Conservation (phyloP, 92 coral and sea anemone species). For the Paragorgia papillata region DNA sequence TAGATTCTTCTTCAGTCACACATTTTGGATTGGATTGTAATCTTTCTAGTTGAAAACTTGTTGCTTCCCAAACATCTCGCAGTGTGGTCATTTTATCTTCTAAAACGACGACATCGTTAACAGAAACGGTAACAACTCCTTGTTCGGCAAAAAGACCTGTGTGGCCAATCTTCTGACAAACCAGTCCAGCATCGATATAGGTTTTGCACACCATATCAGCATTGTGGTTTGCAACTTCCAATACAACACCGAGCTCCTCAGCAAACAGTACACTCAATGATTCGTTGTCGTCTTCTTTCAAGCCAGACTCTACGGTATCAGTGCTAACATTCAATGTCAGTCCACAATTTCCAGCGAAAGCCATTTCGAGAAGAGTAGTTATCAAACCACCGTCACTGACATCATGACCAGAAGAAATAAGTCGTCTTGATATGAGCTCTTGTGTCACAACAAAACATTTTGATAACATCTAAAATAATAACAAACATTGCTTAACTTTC, state of each 20-base stretch:
- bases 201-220: constrained; percentile 63
- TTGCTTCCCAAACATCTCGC: constrained; percentile 96
- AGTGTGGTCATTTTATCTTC: constrained; percentile 87
- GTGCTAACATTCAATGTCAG: constrained; percentile 58
- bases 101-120: constrained; percentile 72
- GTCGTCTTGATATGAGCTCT: constrained; percentile 65
- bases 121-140: constrained; percentile 65
- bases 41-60: constrained; percentile 92
- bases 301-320: constrained; percentile 22
- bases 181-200: constrained; percentile 60
- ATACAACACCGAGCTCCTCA: constrained; percentile 88
- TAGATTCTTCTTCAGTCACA: constrained; percentile 80
- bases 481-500: not conserved
- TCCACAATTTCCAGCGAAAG: constrained; percentile 95
- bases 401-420: constrained; percentile 87
- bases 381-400: constrained; percentile 94
- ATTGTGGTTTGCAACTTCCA: constrained; percentile 71
- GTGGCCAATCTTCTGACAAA: constrained; percentile 74
- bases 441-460: constrained; percentile 75
- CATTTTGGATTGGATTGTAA: constrained; percentile 90
- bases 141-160: constrained; percentile 68
- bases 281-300: constrained; percentile 27
- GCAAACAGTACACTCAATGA: constrained; percentile 74
- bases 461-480: constrained; percentile 33
- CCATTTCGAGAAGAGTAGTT: constrained; percentile 88